These are phyloP conservation scores for Thereva nobilitata DNA, from an alignment of 2,888 invertebrate species.

Conservation along the genomic window DNA sequence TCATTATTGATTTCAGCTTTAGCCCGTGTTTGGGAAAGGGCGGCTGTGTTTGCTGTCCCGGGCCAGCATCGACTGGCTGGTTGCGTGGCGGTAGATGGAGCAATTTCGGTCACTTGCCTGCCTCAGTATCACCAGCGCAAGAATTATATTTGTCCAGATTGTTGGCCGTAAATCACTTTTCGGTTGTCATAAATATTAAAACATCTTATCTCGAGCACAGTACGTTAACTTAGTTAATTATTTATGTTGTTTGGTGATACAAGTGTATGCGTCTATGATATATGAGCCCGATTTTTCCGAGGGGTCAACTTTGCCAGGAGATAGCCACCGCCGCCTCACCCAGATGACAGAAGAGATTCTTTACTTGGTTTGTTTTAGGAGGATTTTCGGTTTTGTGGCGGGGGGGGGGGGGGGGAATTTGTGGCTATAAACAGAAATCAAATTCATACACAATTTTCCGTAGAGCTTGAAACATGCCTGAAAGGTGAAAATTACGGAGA, in stretches of 20 bases:
- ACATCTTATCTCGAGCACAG: conserved; percentile 53
- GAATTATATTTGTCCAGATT: conserved; percentile 53
- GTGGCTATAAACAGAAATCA: no score
- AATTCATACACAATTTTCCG: no score
- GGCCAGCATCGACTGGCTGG: conserved; percentile 33
- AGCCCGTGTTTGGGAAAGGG: conserved; percentile 43
- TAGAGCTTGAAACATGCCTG: no score
- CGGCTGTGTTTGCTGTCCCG: conserved; percentile 32
- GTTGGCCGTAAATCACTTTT: conserved; percentile 51
- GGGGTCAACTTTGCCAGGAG: not conserved
- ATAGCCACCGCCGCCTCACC: not conserved
- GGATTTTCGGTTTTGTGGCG: no score
- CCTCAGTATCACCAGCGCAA: conserved; percentile 43
- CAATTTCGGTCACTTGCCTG: conserved; percentile 42
- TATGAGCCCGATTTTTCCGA: conserved; percentile 31
- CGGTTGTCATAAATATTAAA: conserved; percentile 59
- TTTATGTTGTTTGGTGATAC: conserved; percentile 51
- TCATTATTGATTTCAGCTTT: conserved; percentile 56
- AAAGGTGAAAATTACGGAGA: no score
- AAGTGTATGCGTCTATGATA: conserved; percentile 29
- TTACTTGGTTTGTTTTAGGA: no score
- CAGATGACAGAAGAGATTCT: conserved; percentile 24
- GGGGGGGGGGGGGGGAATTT: no score
- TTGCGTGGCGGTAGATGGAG: conserved; percentile 41
- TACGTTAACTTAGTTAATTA: conserved; percentile 56